These are phyloP conservation scores for Harpegnathos saltator DNA, from an alignment of 1,140 invertebrate genomes.

Conservation along the genomic window DNA sequence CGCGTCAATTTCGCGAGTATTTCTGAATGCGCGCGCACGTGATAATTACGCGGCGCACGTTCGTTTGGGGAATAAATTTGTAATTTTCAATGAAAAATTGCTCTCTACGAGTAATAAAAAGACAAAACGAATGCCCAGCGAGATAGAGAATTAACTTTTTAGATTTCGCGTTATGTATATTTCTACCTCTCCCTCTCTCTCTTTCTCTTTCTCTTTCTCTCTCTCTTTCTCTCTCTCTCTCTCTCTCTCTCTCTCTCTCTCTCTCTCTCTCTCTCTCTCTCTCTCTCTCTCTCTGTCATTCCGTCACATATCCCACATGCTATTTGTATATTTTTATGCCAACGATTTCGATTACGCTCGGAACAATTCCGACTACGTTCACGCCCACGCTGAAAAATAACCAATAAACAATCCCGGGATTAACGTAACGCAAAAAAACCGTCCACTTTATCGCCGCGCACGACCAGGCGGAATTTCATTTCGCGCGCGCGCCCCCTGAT, in stretches of 20 bases:
- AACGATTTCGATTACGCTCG: neutral
- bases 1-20: slow-evolving; percentile 41
- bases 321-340: neutral
- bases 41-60: neutral
- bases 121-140: too few relatives aligned
- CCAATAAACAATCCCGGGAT: slow-evolving; percentile 1
- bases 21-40: neutral
- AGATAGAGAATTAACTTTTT: too few relatives aligned
- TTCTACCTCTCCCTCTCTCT: too few relatives aligned
- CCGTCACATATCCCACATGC: too few relatives aligned
- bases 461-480: neutral
- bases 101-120: too few relatives aligned
- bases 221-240: too few relatives aligned
- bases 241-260: too few relatives aligned
- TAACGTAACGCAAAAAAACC: neutral
- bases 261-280: too few relatives aligned
- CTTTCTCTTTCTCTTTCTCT: too few relatives aligned
- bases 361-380: neutral
- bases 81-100: slow-evolving; percentile 4
- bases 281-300: too few relatives aligned
- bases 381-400: neutral
- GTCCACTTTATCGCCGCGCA: neutral
- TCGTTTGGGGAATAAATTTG: slow-evolving; percentile 15
- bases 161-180: neutral
- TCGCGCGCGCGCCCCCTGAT: slow-evolving; percentile 13